Evolutionary conservation across 2,113 vertebrate genomes (phyloP).

Genomic region (Bos taurus): DNA sequence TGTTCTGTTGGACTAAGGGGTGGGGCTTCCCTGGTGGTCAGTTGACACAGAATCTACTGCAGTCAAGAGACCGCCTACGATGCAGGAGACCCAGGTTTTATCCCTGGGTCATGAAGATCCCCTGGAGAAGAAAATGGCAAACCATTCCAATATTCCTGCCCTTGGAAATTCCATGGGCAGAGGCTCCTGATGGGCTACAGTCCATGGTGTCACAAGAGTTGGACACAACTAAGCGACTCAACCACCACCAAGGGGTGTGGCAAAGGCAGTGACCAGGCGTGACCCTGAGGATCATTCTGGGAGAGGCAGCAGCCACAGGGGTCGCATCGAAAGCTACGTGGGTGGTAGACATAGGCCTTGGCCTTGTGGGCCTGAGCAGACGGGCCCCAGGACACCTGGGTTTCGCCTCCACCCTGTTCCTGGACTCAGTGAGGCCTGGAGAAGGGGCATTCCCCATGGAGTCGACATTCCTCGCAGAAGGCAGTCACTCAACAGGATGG

Average conservation of each 20-base stretch:
- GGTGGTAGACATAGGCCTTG: background rate
- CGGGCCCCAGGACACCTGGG: background rate
- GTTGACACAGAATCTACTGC: background rate
- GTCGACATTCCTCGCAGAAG: background rate
- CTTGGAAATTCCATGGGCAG: background rate
- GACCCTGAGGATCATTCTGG: background rate
- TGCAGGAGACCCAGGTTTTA: background rate
- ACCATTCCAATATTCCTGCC: background rate
- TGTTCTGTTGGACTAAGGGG: background rate
- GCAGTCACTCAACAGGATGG: background rate
- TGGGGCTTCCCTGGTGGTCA: background rate
- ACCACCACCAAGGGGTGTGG: background rate
- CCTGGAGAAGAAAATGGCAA: background rate
- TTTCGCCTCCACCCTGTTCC: background rate
- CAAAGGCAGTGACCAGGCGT: accelerated
- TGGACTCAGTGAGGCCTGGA: background rate
- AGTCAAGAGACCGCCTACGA: background rate
- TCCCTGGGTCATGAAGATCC: background rate
- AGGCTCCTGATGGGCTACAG: background rate
- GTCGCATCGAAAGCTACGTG: background rate
- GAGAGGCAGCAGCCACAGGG: background rate
- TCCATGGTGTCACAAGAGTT: background rate
- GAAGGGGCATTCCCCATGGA: background rate
- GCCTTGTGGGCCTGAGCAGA: background rate
- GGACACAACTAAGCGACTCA: background rate